Conservation (phyloP, 2,113 vertebrate species). For the Alethe diademata region DNA sequence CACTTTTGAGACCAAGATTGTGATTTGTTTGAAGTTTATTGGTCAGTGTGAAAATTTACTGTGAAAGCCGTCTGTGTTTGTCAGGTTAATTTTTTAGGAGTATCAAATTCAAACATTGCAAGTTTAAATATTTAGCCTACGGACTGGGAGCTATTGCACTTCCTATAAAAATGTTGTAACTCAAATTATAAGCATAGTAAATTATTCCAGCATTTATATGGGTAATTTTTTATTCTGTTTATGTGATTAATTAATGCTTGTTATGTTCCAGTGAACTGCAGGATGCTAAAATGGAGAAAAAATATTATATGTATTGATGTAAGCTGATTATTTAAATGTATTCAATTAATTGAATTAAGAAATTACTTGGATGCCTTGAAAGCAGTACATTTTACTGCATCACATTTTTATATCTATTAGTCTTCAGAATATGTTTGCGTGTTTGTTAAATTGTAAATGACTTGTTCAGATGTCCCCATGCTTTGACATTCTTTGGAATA, state of each 20-base stretch:
- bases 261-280: neutral
- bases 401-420: neutral
- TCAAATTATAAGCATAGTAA: neutral
- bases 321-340: neutral
- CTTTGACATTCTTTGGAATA: neutral
- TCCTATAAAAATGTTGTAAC: neutral
- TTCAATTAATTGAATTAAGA: constrained; percentile 1
- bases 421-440: neutral
- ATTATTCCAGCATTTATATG: neutral
- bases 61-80: neutral
- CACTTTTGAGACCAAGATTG: neutral
- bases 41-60: neutral
- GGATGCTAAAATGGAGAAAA: neutral
- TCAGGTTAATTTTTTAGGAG: neutral
- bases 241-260: neutral
- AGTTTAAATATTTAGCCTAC: constrained; percentile 13
- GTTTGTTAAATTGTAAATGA: neutral
- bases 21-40: constrained; percentile 7
- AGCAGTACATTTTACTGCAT: neutral
- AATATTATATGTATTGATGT: neutral
- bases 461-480: neutral
- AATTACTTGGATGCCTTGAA: neutral
- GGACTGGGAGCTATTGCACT: neutral
- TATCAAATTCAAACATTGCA: neutral
- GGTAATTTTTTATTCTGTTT: neutral